Conservation (phyloP, 2,888 invertebrate species). For the Micoletzkya japonica region DNA sequence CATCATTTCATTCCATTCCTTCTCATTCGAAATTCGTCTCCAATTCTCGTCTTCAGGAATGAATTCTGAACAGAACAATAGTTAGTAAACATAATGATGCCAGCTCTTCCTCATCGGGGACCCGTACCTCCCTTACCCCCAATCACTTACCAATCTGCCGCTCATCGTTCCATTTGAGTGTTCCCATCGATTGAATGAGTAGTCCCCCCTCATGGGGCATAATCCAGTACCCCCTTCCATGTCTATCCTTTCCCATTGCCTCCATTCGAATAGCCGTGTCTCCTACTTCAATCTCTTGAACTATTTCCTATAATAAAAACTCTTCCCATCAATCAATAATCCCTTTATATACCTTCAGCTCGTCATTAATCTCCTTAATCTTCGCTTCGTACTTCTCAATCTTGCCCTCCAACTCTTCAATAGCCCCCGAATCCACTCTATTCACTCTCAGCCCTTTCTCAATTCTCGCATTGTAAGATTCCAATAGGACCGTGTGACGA, state of each 20-base stretch:
- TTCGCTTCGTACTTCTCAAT: neutral
- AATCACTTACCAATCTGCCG: neutral
- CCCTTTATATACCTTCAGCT: neutral
- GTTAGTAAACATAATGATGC: too few relatives aligned
- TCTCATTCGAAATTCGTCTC: neutral
- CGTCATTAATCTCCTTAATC: neutral
- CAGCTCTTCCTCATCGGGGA: too few relatives aligned
- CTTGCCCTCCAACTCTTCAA: constrained; percentile 5
- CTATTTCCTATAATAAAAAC: neutral
- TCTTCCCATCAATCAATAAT: neutral
- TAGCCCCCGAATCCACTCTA: neutral
- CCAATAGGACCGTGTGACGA: too few relatives aligned
- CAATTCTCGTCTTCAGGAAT: constrained; percentile 6
- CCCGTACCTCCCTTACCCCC: neutral
- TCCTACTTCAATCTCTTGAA: neutral
- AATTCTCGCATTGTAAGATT: too few relatives aligned
- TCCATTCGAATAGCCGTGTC: neutral
- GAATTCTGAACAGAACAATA: neutral
- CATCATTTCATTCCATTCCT: constrained; percentile 18
- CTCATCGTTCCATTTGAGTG: constrained; percentile 5
- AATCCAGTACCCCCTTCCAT: constrained; percentile 10
- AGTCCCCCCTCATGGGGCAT: constrained; percentile 23
- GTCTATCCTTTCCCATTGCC: constrained; percentile 15
- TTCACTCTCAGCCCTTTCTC: neutral
- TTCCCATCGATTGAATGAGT: constrained; percentile 18